Conservation (phyloP, 2,888 invertebrate species). For the Tenthredo distinguenda region DNA sequence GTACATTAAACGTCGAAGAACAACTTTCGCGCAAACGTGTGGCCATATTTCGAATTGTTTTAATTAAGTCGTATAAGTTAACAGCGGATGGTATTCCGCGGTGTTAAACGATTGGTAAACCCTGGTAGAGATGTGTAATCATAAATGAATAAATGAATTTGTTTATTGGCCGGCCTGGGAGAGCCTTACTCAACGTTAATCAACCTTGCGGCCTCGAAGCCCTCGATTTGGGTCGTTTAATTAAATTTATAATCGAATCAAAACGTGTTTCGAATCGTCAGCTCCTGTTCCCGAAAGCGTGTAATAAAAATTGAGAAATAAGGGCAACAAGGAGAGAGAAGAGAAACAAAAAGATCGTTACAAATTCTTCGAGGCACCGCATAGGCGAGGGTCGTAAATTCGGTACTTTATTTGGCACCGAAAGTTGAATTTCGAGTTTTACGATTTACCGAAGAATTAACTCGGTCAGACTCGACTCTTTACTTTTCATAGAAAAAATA, state of each 20-base stretch:
- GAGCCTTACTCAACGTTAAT: neutral
- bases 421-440: slow-evolving; percentile 8
- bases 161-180: neutral
- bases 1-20: neutral
- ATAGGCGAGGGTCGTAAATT: slow-evolving; percentile 30
- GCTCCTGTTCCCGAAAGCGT: neutral
- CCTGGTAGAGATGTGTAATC: neutral
- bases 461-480: neutral
- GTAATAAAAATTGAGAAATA: neutral
- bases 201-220: neutral
- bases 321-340: neutral
- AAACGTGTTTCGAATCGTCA: neutral
- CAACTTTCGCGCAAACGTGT: neutral
- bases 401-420: slow-evolving; percentile 22
- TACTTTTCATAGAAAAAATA: neutral
- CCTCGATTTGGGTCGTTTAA: neutral
- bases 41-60: slow-evolving; percentile 17
- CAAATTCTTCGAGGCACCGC: neutral
- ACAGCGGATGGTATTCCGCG: neutral
- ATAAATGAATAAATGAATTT: slow-evolving; percentile 17
- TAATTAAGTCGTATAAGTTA: slow-evolving; percentile 15
- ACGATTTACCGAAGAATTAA: slow-evolving; percentile 11
- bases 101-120: neutral
- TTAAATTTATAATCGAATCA: neutral
- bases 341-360: neutral